Evolutionary conservation across 2,113 vertebrate species (phyloP).

Genomic region (Clinocottus analis): DNA sequence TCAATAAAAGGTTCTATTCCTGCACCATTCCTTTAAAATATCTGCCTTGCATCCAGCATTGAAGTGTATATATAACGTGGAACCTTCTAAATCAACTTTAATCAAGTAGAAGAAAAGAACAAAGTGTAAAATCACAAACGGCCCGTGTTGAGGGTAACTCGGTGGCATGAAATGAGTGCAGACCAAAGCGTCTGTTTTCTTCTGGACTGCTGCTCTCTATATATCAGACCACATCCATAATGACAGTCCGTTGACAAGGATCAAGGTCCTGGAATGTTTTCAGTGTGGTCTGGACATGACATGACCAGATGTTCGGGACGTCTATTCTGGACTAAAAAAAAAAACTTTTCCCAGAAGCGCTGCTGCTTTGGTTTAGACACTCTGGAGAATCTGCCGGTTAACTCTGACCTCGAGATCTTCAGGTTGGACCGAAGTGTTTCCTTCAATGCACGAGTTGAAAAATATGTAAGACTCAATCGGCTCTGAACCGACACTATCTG

Average conservation of each 20-base stretch:
- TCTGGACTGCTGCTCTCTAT: conserved; percentile 52
- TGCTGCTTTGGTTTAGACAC: conserved; percentile 17
- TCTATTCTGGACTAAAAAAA: conserved; percentile 74
- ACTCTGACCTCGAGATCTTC: neutral
- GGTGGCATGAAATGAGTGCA: conserved; percentile 18
- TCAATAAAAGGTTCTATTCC: neutral
- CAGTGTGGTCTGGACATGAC: conserved; percentile 69
- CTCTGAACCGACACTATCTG: neutral
- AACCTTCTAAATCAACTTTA: conserved; percentile 4
- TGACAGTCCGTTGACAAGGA: conserved; percentile 72
- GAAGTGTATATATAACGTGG: neutral
- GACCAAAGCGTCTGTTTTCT: conserved; percentile 36
- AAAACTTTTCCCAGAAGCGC: conserved; percentile 30
- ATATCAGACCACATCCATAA: conserved; percentile 79
- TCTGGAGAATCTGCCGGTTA: conserved; percentile 9
- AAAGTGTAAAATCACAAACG: conserved; percentile 16
- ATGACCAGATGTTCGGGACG: conserved; percentile 72
- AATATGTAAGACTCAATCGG: conserved; percentile 22
- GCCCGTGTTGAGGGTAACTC: conserved; percentile 20
- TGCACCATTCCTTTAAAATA: neutral
- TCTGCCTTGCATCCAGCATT: neutral
- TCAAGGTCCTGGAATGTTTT: conserved; percentile 56
- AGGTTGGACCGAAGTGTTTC: neutral
- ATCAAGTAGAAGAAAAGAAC: conserved; percentile 4
- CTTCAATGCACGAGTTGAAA: conserved; percentile 12